Percentiles rank a stretch among this genome's conserved stretches.
These are phyloP conservation scores for Dynastes grantii DNA, from an alignment of 2,888 invertebrate genomes.

Conservation along the genomic window DNA sequence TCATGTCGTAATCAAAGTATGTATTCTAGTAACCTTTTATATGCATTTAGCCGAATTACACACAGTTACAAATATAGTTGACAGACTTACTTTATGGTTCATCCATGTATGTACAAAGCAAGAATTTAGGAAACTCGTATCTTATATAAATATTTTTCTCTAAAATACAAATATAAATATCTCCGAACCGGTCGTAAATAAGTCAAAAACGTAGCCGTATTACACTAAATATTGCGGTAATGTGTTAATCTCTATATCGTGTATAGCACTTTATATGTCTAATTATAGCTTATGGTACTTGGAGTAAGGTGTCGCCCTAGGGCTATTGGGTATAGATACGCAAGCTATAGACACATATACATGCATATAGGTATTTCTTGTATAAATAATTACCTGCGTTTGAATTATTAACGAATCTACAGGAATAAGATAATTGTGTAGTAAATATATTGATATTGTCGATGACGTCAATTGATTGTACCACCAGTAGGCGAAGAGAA, in stretches of 20 bases:
- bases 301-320: background rate
- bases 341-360: too few species aligned
- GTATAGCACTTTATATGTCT: background rate
- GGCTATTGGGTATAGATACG: background rate
- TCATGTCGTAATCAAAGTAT: too few species aligned
- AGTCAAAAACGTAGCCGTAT: background rate
- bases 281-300: slow-evolving; percentile 1
- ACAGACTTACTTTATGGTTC: slow-evolving; percentile 17
- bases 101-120: background rate
- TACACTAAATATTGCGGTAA: slow-evolving; percentile 1
- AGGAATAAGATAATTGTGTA: background rate
- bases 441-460: background rate
- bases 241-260: slow-evolving; percentile 13
- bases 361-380: background rate
- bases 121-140: slow-evolving; percentile 27
- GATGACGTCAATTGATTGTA: background rate
- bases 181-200: slow-evolving; percentile 7
- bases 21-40: background rate
- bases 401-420: background rate
- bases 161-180: slow-evolving; percentile 25
- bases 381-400: background rate
- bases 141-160: slow-evolving; percentile 24
- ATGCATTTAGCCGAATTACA: slow-evolving; percentile 1
- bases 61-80: background rate
- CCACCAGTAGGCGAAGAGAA: background rate